Conservation (phyloP, 2,888 invertebrate species). For the Trilocha varians region DNA sequence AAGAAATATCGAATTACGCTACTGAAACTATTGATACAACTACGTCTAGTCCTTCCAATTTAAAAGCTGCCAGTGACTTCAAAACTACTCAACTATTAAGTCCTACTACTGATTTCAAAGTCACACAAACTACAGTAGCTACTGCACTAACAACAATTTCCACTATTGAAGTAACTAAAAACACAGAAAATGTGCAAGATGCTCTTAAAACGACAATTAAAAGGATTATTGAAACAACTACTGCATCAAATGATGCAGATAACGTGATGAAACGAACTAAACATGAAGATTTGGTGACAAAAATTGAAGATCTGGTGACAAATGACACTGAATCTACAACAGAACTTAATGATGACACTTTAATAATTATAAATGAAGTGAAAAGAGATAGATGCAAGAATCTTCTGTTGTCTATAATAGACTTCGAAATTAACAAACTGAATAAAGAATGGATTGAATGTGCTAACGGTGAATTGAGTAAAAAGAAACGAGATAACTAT, state of each 20-base stretch:
- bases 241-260: background rate
- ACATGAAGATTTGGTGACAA: too few relatives aligned
- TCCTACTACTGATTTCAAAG: background rate
- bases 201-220: background rate
- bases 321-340: constrained; percentile 24
- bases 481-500: too few relatives aligned
- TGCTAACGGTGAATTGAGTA: constrained; percentile 5
- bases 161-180: constrained; percentile 1
- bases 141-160: background rate
- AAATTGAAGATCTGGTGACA: too few relatives aligned
- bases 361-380: constrained; percentile 1
- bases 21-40: constrained; percentile 1
- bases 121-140: background rate
- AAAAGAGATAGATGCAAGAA: constrained; percentile 14
- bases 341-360: constrained; percentile 20
- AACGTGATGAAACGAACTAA: too few relatives aligned
- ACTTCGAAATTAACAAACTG: constrained; percentile 27
- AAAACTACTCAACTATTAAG: constrained; percentile 1
- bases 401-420: constrained; percentile 29
- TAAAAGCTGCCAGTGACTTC: too few relatives aligned
- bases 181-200: constrained; percentile 1
- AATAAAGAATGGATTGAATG: constrained; percentile 20
- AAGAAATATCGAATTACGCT: constrained; percentile 6
- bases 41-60: too few relatives aligned
- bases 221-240: constrained; percentile 4